phyloP scores from a whole-genome alignment of 1,140 invertebrate genomes.

The Diorhabda elongata region DNA sequence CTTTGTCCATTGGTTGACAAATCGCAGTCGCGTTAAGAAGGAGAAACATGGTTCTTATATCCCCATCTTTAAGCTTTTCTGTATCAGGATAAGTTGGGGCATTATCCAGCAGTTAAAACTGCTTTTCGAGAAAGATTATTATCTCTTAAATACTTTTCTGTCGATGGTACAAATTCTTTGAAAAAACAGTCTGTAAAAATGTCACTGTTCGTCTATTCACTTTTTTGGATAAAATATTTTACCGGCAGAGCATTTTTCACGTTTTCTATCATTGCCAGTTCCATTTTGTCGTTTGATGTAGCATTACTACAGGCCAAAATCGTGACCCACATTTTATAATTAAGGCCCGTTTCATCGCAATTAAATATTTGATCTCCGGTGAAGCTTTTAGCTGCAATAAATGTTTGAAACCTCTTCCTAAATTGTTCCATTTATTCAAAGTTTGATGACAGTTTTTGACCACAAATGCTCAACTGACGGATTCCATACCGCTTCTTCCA shows the following conservation, averaged over 20 bases:
- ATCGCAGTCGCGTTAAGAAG: constrained; percentile 41
- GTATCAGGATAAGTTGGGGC: constrained; percentile 20
- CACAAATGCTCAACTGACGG: too few relatives aligned
- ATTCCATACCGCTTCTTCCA: too few relatives aligned
- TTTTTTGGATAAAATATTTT: constrained; percentile 37
- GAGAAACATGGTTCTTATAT: constrained; percentile 21
- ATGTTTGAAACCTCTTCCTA: too few relatives aligned
- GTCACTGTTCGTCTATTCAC: constrained; percentile 44
- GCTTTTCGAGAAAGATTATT: constrained; percentile 45
- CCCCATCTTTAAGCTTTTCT: constrained; percentile 25
- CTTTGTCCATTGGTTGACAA: constrained; percentile 44
- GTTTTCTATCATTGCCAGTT: constrained; percentile 37
- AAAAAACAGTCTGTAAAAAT: constrained; percentile 45
- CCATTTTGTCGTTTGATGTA: too few relatives aligned
- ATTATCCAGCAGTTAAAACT: constrained; percentile 45
- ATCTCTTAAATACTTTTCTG: constrained; percentile 41
- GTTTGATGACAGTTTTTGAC: too few relatives aligned
- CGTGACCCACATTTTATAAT: too few relatives aligned
- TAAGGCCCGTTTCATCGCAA: too few relatives aligned
- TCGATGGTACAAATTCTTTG: constrained; percentile 40
- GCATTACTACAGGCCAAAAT: too few relatives aligned
- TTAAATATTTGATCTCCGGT: too few relatives aligned
- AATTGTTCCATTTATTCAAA: too few relatives aligned
- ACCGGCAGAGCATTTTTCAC: constrained; percentile 42
- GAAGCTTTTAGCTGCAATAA: too few relatives aligned